phyloP scores from a whole-genome alignment of 1,140 invertebrate genomes.

The Hermetia illucens region DNA sequence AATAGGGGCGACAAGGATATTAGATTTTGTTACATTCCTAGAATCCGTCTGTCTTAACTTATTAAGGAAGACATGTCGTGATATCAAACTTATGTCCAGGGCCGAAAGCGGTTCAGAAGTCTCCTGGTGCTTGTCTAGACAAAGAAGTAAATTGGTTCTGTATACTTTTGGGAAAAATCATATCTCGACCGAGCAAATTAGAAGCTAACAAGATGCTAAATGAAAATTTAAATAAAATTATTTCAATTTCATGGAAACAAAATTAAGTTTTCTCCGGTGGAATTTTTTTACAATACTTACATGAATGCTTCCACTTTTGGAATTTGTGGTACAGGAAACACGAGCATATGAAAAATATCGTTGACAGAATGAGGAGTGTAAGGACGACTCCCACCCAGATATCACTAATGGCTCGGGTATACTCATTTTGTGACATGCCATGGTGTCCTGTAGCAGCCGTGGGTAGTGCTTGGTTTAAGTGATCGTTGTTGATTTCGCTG shows the following conservation, averaged over 20 bases:
- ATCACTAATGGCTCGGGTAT: conserved; percentile 32
- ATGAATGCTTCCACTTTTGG: conserved; percentile 47
- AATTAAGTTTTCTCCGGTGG: neutral
- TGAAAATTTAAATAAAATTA: conserved; percentile 1
- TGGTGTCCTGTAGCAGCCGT: neutral
- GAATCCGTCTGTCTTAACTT: no score
- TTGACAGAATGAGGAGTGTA: conserved; percentile 40
- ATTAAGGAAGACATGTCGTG: no score
- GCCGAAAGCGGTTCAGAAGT: no score
- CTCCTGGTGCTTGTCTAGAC: no score
- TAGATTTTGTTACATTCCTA: no score
- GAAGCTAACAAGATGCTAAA: neutral
- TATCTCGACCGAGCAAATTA: no score
- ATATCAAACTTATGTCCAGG: no score
- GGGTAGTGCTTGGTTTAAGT: neutral
- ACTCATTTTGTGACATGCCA: conserved; percentile 23
- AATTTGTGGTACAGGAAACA: conserved; percentile 48
- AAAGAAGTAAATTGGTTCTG: no score
- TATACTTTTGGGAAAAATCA: no score
- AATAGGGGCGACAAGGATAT: no score
- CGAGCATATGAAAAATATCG: conserved; percentile 43
- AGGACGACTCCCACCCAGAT: conserved; percentile 47
- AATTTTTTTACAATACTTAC: conserved; percentile 30
- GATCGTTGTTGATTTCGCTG: conserved; percentile 6
- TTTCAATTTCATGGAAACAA: neutral